phyloP scores from a whole-genome alignment of 2,113 vertebrate genomes.

The Elachura formosa region DNA sequence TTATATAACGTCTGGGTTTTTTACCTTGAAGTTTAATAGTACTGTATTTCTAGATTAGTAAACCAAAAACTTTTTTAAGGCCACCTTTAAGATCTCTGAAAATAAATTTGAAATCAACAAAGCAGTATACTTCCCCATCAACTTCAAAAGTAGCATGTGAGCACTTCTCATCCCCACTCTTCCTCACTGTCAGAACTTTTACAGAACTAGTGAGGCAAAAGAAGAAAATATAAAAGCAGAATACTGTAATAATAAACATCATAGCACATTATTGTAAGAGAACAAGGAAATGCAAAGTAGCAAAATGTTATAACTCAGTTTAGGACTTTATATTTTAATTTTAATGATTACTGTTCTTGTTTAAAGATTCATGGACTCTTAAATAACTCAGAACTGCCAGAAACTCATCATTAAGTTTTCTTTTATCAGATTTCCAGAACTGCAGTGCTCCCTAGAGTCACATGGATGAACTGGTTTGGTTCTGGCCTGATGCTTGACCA shows the following conservation, averaged over 20 bases:
- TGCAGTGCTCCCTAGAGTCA: constrained; percentile 17
- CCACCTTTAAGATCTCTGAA: background rate
- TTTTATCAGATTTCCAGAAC: background rate
- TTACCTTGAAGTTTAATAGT: background rate
- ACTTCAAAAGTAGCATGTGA: background rate
- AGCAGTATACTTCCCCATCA: background rate
- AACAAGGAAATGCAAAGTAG: background rate
- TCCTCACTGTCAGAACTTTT: background rate
- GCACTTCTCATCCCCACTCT: background rate
- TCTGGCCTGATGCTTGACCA: background rate
- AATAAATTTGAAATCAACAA: background rate
- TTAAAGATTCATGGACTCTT: background rate
- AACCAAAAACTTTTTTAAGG: background rate
- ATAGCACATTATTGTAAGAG: background rate
- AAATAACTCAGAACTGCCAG: background rate
- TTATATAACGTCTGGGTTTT: background rate
- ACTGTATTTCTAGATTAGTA: background rate
- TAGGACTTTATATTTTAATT: constrained; percentile 4
- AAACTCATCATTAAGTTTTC: background rate
- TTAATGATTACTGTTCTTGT: background rate
- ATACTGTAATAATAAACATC: background rate
- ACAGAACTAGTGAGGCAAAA: background rate
- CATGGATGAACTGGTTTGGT: background rate
- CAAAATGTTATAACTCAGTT: background rate
- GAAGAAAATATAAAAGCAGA: background rate